A percentile compares a stretch with the other conserved stretches of the same genome.
Conservation (phyloP, 2,888 invertebrate genomes). For the Microctonus brassicae region DNA sequence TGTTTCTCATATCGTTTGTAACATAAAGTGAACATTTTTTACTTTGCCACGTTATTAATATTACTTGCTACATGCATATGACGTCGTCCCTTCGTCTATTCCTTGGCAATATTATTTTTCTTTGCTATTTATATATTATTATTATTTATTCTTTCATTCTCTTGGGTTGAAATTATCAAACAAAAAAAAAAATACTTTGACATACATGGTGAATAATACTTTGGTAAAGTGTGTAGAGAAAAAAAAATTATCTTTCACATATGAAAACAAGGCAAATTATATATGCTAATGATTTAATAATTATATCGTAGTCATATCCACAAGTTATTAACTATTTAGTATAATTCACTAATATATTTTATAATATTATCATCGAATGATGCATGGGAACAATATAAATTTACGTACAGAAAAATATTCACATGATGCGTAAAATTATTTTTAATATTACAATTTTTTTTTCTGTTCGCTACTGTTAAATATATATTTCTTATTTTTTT, state of each 20-base stretch:
- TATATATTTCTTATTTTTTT: too few species aligned
- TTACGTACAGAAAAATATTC: background rate
- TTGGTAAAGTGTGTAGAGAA: too few species aligned
- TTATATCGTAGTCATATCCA: background rate
- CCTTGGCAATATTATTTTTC: conserved; percentile 44
- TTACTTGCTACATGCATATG: conserved; percentile 54
- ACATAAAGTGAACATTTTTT: conserved; percentile 66
- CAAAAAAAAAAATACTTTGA: too few species aligned
- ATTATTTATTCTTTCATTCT: conserved; percentile 7
- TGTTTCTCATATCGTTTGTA: conserved; percentile 60
- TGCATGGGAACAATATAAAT: background rate
- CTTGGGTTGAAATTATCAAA: background rate
- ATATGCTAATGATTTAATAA: background rate
- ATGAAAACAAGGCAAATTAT: background rate
- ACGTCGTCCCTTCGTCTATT: background rate
- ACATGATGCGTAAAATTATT: background rate
- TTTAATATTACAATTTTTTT: too few species aligned
- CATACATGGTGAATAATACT: too few species aligned
- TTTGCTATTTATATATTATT: conserved; percentile 40
- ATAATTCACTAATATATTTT: background rate
- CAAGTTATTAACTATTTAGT: conserved; percentile 11
- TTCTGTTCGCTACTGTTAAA: too few species aligned
- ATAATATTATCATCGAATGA: background rate
- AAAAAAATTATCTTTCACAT: background rate
- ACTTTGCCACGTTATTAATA: conserved; percentile 68